Base-by-base conservation (phyloP, 2,888 invertebrate genomes). In the Dioctria linearis region DNA sequence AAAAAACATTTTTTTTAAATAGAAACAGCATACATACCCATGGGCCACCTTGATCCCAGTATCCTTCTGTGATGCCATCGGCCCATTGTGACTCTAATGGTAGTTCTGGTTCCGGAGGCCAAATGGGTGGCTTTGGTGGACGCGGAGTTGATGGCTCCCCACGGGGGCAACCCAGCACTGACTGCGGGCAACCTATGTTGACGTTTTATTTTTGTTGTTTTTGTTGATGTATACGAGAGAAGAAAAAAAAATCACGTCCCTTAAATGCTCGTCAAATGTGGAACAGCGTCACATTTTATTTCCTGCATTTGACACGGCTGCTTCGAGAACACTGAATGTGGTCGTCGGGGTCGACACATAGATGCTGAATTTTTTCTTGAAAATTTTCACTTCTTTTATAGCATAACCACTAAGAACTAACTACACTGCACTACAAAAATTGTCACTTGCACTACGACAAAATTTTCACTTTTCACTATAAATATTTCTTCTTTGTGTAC, bases 161-260 rank as follows among this genome's bases (percentile, higher is more conserved):
- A 83, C 84, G 84, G 85, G 86, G 85, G 84, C 86, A 86, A 85
- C 85, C 85, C 83, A 86, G 84, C 82, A 86, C 84, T 80, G 86
- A 86, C 85, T 86, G 86, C 83, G 85, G 85, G 85, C 86, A 86
- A 85, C 86, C 86, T 86, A 86, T 86, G 84, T 85, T 86, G 86
- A 84, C 84, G 81, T 61, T 80, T 82, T 82, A 71, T 78, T 59
- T 65, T 43, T 49, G 43, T 11, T 3, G 66, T 42, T 65, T 9
- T 8, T 65, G 65, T 5, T 65, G 37, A 43, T 46, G 13, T 37
- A n/a, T 49, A 37, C 11, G 65, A 11, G 39, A 39, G 61, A 49
- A 2, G 51, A 11, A 11, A 2, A 9, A 11, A 11, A 9, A 25
- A 46, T 67, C 6, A 11, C 46, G 8, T 69, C 37, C 69, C 25